These are phyloP conservation scores for Neomonachus schauinslandi DNA, from an alignment of 2,113 vertebrate genomes.

Conservation along the genomic window DNA sequence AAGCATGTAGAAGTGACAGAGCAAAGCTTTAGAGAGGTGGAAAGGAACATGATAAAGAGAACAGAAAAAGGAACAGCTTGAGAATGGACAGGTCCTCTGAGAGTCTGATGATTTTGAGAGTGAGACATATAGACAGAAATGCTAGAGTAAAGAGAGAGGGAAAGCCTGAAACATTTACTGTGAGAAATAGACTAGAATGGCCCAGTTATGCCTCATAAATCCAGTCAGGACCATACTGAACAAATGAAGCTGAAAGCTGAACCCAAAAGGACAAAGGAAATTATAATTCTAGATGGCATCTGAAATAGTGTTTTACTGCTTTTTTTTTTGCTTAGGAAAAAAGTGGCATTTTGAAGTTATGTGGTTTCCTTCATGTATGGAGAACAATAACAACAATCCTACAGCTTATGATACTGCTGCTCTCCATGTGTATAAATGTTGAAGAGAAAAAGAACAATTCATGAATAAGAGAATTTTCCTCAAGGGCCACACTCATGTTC, in stretches of 20 bases:
- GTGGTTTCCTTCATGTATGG: neutral
- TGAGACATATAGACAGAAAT: neutral
- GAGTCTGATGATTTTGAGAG: neutral
- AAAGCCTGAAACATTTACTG: neutral
- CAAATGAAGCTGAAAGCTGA: neutral
- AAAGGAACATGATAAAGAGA: neutral
- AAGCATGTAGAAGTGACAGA: neutral
- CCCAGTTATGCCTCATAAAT: neutral
- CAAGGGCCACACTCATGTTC: neutral
- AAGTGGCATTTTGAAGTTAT: neutral
- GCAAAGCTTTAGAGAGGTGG: neutral
- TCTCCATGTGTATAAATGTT: neutral
- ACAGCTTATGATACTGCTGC: neutral
- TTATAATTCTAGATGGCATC: neutral
- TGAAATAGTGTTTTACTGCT: neutral
- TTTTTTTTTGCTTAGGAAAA: neutral
- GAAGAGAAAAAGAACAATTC: neutral
- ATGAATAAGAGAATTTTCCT: neutral
- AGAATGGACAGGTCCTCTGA: neutral
- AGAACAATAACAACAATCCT: neutral
- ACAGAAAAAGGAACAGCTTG: neutral
- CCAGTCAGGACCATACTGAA: neutral
- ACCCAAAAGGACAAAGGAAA: conserved; percentile 18
- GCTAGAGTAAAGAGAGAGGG: neutral
- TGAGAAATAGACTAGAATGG: neutral